Base-by-base conservation (phyloP, 2,888 invertebrate genomes). In the Crioceris asparagi region DNA sequence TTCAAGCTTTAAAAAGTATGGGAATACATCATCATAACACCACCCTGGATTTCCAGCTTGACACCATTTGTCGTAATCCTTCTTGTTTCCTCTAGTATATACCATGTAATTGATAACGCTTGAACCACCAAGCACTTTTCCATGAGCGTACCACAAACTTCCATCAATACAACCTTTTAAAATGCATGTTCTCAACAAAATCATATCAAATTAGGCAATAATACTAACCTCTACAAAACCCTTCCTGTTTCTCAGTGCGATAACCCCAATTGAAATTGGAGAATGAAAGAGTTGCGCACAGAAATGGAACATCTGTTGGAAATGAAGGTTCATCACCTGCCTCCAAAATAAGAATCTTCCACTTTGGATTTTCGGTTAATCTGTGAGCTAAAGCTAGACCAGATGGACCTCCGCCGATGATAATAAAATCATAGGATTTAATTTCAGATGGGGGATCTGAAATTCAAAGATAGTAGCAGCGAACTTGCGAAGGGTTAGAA, bases 41-140 rank as follows among this genome's bases (percentile, higher is more conserved):
- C 75, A 75, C 2, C 75, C 75, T 4, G 61, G 57, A 44, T 69
- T 70, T 3, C 73, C 75, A 35, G 64, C 53, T n/a, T 52, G 56
- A 21, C 3, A 12, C 27, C 27, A 27, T 11, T 49, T 27, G 27
- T 33, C 25, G 17, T 33, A 33, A 25, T 33, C 33, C 12, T 14
- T 8, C 12, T 23, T 33, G 33, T 33, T 33, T 7, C 33, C 33
- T 21, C 33, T 21, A 17, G 23, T 17, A 14, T 21, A 21, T 12
- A 33, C 14, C 33, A 33, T 33, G 33, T 23, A 33, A 17, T 33
- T 33, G 33, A 23, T 23, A 14, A 33, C 12, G 6, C 21, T 23
- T 3, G 15, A 23, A 25, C 33, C 33, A 8, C 33, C 33, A 8
- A 33, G 33, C 4, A 14, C 33, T 14, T 33, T 33, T 25, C 33